phyloP scores from a whole-genome alignment of 2,113 vertebrate species.

The Anthoscopus minutus region DNA sequence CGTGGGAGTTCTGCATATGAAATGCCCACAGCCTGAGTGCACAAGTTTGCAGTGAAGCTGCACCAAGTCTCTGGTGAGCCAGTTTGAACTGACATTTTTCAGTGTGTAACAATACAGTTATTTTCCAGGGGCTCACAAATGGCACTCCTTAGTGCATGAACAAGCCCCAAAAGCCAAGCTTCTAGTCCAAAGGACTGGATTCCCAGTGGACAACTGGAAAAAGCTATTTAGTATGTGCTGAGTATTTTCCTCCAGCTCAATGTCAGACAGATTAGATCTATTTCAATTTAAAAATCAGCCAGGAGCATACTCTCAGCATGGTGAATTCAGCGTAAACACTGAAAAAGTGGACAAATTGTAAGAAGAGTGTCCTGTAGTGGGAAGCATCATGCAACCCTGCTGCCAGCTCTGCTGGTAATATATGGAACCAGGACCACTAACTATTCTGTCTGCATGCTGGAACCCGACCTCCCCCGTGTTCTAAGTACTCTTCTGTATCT shows the following conservation, averaged over 20 bases:
- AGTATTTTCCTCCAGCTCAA: background rate
- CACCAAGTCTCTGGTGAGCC: background rate
- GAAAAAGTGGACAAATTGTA: background rate
- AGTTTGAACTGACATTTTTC: background rate
- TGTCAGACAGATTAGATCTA: conserved; percentile 8
- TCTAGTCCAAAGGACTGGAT: background rate
- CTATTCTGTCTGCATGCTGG: background rate
- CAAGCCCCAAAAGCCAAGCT: background rate
- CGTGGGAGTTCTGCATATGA: background rate
- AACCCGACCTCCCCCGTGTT: background rate
- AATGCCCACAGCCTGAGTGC: background rate
- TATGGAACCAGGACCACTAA: background rate
- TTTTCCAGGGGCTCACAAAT: background rate
- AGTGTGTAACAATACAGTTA: accelerated
- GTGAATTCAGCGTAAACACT: background rate
- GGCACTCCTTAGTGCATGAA: background rate
- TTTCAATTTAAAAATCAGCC: conserved; percentile 29
- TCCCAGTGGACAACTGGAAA: background rate
- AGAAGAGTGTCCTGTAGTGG: background rate
- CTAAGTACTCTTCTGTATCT: conserved; percentile 13
- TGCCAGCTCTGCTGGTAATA: conserved; percentile 27
- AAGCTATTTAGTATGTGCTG: background rate
- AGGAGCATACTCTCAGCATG: conserved; percentile 17
- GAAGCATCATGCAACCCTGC: background rate
- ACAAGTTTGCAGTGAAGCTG: background rate